Evolutionary conservation across 2,113 vertebrate genomes (phyloP), one percentile per base, ranked within the genome.

Genomic region (Onychorhynchus coronatus): DNA sequence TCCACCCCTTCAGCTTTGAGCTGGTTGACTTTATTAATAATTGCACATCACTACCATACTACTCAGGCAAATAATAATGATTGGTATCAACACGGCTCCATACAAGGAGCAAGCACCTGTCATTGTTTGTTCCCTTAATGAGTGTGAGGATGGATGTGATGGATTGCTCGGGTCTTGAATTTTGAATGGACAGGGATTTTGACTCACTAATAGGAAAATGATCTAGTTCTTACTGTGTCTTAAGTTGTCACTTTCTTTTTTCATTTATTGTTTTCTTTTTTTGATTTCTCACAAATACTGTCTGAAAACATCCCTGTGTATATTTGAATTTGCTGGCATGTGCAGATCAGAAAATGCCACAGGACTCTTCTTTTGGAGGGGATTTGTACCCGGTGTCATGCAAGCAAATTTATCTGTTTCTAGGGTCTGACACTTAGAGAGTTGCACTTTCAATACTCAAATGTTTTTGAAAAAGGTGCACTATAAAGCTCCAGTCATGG

Each of bases 21-120:
- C 20, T 25, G 18, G 4, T 35, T 83, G 41, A 13, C 30, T 79
- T 67, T 14, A 52, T 28, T 22, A 33, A 27, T n/a, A 35, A 27
- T 74, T 55, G n/a, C 47, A 35, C 4, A 6, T 59, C 47, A 55
- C 18, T 81, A 7, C 22, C 0, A 0, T 52, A 20, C 1, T 3
- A 15, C 33, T 80, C 62, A 59, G 35, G 37, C 22, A 39, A 42
- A 50, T 25, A 50, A 39, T 11, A 22, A 21, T 2, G 53, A 70
- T 55, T 1, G 0, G 1, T 58, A 46, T 17, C 25, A 17, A 3
- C 55, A 35, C 4, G 68, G 21, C 35, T 85, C 47, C 25, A 8
- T 23, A 15, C 9, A 35, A 58, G 31, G 30, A 55, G 30, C 39
- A 44, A 28, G 39, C 2, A 16, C 39, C 18, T n/a, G 21, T 70